These are phyloP conservation scores for Panagrolaimus sp. DNA, from an alignment of 1,140 invertebrate species.

Conservation along the genomic window DNA sequence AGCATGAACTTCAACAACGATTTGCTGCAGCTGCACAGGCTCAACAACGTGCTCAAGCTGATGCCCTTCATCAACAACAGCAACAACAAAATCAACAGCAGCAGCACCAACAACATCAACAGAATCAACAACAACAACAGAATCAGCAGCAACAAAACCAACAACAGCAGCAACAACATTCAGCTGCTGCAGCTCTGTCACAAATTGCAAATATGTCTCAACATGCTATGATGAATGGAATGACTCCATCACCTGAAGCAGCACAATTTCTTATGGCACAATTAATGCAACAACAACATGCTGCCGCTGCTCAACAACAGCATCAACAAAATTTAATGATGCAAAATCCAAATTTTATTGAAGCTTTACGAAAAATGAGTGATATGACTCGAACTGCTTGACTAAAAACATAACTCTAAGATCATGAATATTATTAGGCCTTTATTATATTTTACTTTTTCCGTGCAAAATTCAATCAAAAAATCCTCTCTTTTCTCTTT, in stretches of 20 bases:
- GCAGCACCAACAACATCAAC: too few species aligned
- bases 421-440: too few species aligned
- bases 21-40: too few species aligned
- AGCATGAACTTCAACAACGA: too few species aligned
- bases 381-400: constrained; percentile 12
- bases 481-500: too few species aligned
- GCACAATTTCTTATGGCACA: not conserved
- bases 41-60: too few species aligned
- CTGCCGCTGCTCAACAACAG: not conserved
- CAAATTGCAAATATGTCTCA: constrained; percentile 1
- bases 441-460: too few species aligned
- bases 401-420: not conserved
- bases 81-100: not conserved
- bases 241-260: not conserved
- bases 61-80: not conserved
- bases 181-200: not conserved
- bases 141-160: not conserved
- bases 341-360: not conserved
- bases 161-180: constrained; percentile 9
- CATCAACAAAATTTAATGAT: not conserved
- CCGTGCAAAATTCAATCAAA: too few species aligned
- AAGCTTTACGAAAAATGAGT: not conserved
- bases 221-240: not conserved
- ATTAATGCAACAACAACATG: not conserved
- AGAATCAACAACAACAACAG: too few species aligned